phyloP scores from a whole-genome alignment of 2,797 vertebrate genomes.

The Triplophysa bombifrons region DNA sequence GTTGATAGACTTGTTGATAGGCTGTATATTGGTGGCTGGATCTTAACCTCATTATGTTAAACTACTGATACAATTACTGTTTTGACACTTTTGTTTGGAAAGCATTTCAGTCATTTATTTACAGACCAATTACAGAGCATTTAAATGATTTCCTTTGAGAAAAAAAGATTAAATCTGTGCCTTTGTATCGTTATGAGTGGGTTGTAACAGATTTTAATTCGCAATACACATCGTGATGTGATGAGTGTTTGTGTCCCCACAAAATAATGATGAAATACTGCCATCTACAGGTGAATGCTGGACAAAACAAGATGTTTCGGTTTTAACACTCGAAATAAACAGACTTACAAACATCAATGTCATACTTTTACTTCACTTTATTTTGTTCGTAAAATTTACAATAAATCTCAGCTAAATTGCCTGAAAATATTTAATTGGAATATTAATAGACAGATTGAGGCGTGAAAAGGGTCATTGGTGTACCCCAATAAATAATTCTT shows the following conservation, averaged over 20 bases:
- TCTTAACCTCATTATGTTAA: not conserved
- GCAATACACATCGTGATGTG: not conserved
- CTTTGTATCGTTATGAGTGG: too few relatives aligned
- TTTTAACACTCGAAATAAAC: not conserved
- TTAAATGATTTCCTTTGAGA: not conserved
- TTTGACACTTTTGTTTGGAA: not conserved
- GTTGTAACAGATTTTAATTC: not conserved
- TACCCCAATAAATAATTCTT: slow-evolving; percentile 35
- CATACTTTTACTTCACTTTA: not conserved
- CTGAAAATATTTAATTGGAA: not conserved
- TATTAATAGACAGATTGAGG: not conserved
- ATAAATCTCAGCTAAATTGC: not conserved
- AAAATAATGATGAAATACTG: not conserved
- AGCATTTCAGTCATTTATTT: not conserved
- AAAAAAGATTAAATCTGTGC: not conserved
- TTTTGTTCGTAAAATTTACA: slow-evolving; percentile 3
- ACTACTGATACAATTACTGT: not conserved
- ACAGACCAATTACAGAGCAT: not conserved
- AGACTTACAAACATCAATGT: not conserved
- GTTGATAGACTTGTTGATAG: not conserved
- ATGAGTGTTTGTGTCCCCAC: not conserved
- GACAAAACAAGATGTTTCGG: not conserved
- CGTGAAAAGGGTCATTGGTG: not conserved
- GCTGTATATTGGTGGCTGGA: not conserved
- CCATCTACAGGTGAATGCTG: slow-evolving; percentile 8